These are phyloP conservation scores for Ambastaia sidthimunki DNA, from an alignment of 2,797 vertebrate genomes.

Conservation along the genomic window DNA sequence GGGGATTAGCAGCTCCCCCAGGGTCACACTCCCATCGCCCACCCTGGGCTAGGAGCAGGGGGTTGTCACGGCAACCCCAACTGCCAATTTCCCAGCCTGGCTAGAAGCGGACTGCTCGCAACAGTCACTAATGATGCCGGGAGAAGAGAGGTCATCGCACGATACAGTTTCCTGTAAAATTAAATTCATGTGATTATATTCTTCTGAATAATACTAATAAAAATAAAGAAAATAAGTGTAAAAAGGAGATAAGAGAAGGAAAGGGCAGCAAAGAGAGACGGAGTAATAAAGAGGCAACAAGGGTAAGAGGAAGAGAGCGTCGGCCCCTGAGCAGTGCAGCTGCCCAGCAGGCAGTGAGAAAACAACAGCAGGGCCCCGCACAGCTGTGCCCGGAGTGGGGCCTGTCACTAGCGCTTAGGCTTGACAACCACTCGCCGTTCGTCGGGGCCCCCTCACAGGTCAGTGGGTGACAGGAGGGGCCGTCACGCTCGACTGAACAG, in stretches of 20 bases:
- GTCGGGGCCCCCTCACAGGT: conserved; percentile 88
- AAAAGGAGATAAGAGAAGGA: neutral
- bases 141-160: neutral
- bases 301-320: conserved; percentile 30
- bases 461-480: conserved; percentile 88
- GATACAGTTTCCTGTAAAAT: neutral
- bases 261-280: conserved; percentile 3
- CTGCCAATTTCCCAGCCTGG: conserved; percentile 49
- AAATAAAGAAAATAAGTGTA: neutral
- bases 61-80: conserved; percentile 50
- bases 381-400: conserved; percentile 89
- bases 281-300: conserved; percentile 1
- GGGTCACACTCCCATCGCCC: conserved; percentile 22
- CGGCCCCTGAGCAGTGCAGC: conserved; percentile 66
- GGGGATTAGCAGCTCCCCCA: conserved; percentile 31
- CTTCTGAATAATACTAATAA: conserved; percentile 5
- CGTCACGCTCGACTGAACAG: conserved; percentile 77
- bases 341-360: conserved; percentile 83
- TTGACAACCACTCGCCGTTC: conserved; percentile 87
- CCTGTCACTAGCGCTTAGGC: conserved; percentile 88
- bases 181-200: neutral
- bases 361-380: conserved; percentile 85
- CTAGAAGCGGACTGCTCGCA: neutral
- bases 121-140: neutral
- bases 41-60: conserved; percentile 29